Evolutionary conservation across 2,888 invertebrate species (phyloP), one percentile per base, ranked within the genome.

Genomic region (Philopedon plagiatum): DNA sequence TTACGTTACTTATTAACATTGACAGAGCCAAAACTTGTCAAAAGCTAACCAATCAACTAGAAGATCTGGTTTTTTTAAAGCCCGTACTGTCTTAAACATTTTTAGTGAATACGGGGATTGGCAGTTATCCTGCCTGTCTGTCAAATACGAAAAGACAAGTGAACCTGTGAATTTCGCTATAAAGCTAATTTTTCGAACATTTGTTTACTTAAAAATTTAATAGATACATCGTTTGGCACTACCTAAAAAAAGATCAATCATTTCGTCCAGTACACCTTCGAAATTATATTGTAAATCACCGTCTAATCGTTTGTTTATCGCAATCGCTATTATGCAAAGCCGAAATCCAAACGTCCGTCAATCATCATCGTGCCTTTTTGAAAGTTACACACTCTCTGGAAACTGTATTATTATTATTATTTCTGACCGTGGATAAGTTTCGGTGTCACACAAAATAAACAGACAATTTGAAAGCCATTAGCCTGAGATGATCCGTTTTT

Each of bases 251-350:
- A 54, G 29, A 54, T 54, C 32, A 54, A 54, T 54, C 51, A 29
- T 8, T 7, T 29, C 18, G 51, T 54, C 29, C 51, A 15, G 46
- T 9, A 58, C 57, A 58, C 46, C 49, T 65, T 46, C 49, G 49
- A 51, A 72, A 72, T 72, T 67, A 67, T 49, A 56, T 67, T 34
- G 67, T 72, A 72, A 72, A 72, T 72, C 72, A 72, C 72, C 72
- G 63, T 58, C 34, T 67, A 72, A 67, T 72, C 62, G 72, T 54
- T 67, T 63, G 66, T 61, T 66, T 66, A 66, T 66, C 41, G 58
- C 8, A 32, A 18, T 46, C 15, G 70, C 44, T 49, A 56, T 66
- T 66, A 60, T 56, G 66, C 71, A 46, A 62, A 63, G 49, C 29
- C 19, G 46, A 49, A 66, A 61, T 15, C 41, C 39, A 66, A 67